phyloP scores from a whole-genome alignment of 2,888 invertebrate species.

The Agrotis clavis region DNA sequence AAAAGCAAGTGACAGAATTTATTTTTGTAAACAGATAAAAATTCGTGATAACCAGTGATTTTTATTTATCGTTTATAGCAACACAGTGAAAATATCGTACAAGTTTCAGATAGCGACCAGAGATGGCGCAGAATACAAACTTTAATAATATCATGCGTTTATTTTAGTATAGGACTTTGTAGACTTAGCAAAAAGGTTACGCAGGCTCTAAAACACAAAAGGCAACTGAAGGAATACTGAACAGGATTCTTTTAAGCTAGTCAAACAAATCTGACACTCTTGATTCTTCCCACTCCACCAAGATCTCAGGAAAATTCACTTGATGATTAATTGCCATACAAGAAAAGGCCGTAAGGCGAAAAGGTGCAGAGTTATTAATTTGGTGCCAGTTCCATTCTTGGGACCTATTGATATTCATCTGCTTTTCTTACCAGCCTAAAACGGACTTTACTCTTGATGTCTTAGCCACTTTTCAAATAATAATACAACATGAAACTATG shows the following conservation, averaged over 20 bases:
- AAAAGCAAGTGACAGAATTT: not conserved
- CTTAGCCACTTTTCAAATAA: not conserved
- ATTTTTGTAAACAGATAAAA: not conserved
- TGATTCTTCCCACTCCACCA: too few species aligned
- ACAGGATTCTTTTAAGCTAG: too few species aligned
- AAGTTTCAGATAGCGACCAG: not conserved
- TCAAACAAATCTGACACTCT: too few species aligned
- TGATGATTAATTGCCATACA: too few species aligned
- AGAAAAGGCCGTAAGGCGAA: too few species aligned
- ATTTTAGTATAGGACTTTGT: not conserved
- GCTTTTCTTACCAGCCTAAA: too few species aligned
- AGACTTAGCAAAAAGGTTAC: not conserved
- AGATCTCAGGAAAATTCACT: too few species aligned
- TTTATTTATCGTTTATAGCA: constrained; percentile 10
- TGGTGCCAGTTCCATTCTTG: not conserved
- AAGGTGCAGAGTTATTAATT: too few species aligned
- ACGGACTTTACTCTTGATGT: not conserved
- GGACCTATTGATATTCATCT: too few species aligned
- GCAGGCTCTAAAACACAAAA: too few species aligned
- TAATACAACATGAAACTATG: constrained; percentile 1
- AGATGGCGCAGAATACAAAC: constrained; percentile 29
- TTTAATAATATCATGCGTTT: not conserved
- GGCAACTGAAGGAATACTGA: too few species aligned
- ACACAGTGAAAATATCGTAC: not conserved
- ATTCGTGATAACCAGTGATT: not conserved